Conservation (phyloP, 1,140 invertebrate species). For the Drosophila pallidifrons region DNA sequence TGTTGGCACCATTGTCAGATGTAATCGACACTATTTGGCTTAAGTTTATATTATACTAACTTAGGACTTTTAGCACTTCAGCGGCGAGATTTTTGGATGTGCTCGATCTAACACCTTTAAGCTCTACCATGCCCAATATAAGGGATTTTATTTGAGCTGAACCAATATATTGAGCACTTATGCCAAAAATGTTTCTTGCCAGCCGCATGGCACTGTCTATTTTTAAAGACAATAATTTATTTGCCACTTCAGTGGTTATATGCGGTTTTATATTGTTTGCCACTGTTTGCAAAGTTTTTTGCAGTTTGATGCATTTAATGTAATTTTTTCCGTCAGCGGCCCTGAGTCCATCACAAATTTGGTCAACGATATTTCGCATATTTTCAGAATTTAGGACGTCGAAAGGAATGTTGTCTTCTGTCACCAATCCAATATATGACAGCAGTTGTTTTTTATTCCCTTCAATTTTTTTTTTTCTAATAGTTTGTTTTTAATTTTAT, state of each 20-base stretch:
- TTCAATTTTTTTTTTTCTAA: slow-evolving; percentile 1
- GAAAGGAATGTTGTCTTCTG: not conserved
- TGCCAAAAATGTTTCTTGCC: slow-evolving; percentile 6
- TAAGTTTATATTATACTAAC: not conserved
- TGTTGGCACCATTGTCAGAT: too few relatives aligned
- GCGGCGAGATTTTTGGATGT: too few relatives aligned
- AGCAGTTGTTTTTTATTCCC: not conserved
- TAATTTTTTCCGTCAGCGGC: not conserved
- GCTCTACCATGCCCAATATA: too few relatives aligned
- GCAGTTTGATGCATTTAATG: slow-evolving; percentile 7
- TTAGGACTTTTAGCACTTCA: not conserved
- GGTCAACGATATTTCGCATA: not conserved
- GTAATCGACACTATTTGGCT: not conserved
- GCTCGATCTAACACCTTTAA: too few relatives aligned
- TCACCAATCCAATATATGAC: slow-evolving; percentile 4
- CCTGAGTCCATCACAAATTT: not conserved
- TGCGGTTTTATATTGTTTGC: not conserved
- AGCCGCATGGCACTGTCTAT: not conserved
- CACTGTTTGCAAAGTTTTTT: not conserved
- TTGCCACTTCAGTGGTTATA: not conserved
- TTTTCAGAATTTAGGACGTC: not conserved
- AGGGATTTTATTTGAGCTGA: not conserved
- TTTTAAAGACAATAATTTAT: slow-evolving; percentile 12
- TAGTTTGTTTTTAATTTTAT: not conserved
- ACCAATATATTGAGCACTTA: slow-evolving; percentile 1